Evolutionary conservation across 1,140 invertebrate species (phyloP), one percentile per base, ranked within the genome.

Genomic region (Pseudoatta argentina): DNA sequence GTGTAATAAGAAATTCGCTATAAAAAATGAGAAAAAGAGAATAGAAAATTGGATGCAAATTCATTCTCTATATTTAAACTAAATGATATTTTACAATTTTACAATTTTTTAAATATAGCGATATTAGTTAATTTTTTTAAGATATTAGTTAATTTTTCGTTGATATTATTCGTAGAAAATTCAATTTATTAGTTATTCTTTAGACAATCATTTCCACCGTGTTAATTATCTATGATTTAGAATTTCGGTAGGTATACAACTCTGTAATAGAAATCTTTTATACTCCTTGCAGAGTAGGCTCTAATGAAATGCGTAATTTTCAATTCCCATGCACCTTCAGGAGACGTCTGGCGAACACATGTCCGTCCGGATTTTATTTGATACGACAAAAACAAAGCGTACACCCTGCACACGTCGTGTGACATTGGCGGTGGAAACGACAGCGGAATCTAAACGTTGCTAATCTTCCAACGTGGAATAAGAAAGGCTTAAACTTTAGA

Each of bases 301-400:
- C 27, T 39, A 91, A 93, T 93, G 79, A 93, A 93, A 92, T 44
- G 39, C 87, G 89, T 92, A 93, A 93, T 92, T 92, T 92, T 91
- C 63, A 44, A 44, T 93, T 93, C 91, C 92, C 92, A 93, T 93
- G 91, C 89, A 93, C 93, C 93, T 93, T 93, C 73, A 88, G 71
- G 89, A 87, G 81, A 92, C 78, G 91, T 93, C 92, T 93, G 93
- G 92, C 79, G 86, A 93, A 92, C 93, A 93, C 86, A 93, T 93
- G 92, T 93, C 90, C 66, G 86, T 91, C 64, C 85, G 89, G 88
- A 92, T 91, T 92, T 93, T 91, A 91, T 91, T 89, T 88, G 91
- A 89, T 92, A 90, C 88, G 86, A 93, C 93, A 93, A 90, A 90
- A 79, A 67, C 39, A 85, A 71, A 86, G 89, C 48, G 72, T 57